These are phyloP conservation scores for Diarsia rubi DNA, from an alignment of 2,888 invertebrate species.

Conservation along the genomic window DNA sequence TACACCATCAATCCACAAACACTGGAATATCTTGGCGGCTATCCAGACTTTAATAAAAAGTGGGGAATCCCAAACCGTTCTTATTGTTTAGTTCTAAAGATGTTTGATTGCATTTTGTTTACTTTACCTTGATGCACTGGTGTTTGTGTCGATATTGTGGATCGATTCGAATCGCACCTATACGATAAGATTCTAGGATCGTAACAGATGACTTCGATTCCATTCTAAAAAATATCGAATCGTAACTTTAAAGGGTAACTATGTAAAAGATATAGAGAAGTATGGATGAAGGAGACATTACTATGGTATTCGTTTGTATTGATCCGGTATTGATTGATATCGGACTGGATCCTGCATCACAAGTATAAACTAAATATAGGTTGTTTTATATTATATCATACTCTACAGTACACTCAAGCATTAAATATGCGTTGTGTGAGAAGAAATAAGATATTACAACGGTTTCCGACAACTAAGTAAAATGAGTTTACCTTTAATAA, in stretches of 20 bases:
- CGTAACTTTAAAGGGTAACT: no score
- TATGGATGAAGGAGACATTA: background rate
- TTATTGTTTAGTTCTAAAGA: slow-evolving; percentile 15
- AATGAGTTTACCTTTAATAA: background rate
- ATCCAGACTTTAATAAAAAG: slow-evolving; percentile 36
- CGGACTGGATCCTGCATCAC: background rate
- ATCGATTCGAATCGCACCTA: background rate
- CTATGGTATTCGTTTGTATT: background rate
- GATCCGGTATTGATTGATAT: background rate
- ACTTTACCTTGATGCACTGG: slow-evolving; percentile 22
- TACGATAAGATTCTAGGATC: background rate
- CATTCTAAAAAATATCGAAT: background rate
- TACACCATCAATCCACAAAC: background rate
- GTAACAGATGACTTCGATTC: background rate
- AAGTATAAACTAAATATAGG: background rate
- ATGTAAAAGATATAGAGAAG: no score
- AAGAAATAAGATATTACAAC: background rate
- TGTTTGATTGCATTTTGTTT: slow-evolving; percentile 25
- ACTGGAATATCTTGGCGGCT: slow-evolving; percentile 35
- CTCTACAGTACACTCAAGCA: slow-evolving; percentile 7
- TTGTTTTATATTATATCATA: slow-evolving; percentile 8
- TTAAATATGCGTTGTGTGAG: background rate
- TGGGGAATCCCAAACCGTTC: slow-evolving; percentile 8
- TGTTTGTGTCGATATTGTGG: background rate
- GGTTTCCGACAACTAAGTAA: background rate